Evolutionary conservation across 2,113 vertebrate genomes (phyloP).

Genomic region (Engraulis encrasicolus): DNA sequence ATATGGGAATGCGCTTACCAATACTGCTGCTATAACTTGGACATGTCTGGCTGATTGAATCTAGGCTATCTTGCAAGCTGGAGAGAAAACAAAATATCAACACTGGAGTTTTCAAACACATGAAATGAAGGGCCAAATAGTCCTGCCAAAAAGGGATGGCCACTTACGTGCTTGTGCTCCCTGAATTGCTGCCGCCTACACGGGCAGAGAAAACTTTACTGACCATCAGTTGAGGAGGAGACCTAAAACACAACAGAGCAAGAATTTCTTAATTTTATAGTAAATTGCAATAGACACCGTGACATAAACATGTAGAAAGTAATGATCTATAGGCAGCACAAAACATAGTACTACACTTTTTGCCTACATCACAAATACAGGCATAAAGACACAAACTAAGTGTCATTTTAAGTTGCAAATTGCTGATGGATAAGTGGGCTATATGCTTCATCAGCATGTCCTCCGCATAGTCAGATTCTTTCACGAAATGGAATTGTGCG

Average conservation of each 20-base stretch:
- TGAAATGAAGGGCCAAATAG: neutral
- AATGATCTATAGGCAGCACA: too few relatives aligned
- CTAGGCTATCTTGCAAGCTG: constrained; percentile 88
- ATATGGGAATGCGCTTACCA: constrained; percentile 66
- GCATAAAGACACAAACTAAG: too few relatives aligned
- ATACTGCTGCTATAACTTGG: constrained; percentile 75
- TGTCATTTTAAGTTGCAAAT: too few relatives aligned
- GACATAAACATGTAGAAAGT: too few relatives aligned
- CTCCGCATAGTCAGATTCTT: too few relatives aligned
- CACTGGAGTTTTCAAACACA: neutral
- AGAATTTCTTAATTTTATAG: too few relatives aligned
- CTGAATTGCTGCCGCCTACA: constrained; percentile 79
- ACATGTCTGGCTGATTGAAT: constrained; percentile 82
- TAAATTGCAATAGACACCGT: too few relatives aligned
- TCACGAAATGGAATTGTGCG: too few relatives aligned
- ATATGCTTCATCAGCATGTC: too few relatives aligned
- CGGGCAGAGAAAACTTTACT: constrained; percentile 89
- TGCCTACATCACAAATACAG: too few relatives aligned
- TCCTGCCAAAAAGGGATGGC: neutral
- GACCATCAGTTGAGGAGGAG: constrained; percentile 88
- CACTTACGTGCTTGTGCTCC: constrained; percentile 85
- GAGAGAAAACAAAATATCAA: neutral
- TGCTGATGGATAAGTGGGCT: too few relatives aligned
- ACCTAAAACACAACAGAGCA: constrained; percentile 66
- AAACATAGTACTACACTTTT: too few relatives aligned